Conservation (phyloP, 2,888 invertebrate genomes). For the Tubiluchus corallicola region DNA sequence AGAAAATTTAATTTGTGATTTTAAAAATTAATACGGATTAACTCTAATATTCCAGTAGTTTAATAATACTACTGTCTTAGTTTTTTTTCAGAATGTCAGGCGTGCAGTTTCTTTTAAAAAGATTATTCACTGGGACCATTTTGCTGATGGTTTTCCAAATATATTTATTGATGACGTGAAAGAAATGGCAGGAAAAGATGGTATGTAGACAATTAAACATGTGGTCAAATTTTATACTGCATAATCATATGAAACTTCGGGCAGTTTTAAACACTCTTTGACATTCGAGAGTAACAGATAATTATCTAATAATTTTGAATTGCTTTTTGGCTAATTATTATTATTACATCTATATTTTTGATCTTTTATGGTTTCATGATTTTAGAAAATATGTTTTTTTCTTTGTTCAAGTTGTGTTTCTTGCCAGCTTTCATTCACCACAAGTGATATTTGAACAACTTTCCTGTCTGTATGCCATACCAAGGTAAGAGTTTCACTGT, state of each 20-base stretch:
- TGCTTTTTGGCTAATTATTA: not conserved
- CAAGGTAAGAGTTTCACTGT: constrained; percentile 23
- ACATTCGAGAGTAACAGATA: not conserved
- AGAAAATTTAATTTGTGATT: too few species aligned
- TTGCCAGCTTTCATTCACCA: constrained; percentile 29
- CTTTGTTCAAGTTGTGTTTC: constrained; percentile 26
- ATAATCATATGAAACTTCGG: too few species aligned
- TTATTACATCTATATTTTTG: too few species aligned
- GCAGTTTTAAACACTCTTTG: not conserved
- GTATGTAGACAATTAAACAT: too few species aligned
- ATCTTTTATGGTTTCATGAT: constrained; percentile 5
- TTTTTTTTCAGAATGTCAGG: not conserved
- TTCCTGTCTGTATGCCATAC: constrained; percentile 28
- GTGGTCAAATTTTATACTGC: too few species aligned
- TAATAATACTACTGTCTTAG: too few species aligned
- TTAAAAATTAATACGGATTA: too few species aligned
- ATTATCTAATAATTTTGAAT: not conserved
- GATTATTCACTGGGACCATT: constrained; percentile 25
- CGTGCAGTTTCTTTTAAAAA: constrained; percentile 11
- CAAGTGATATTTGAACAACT: constrained; percentile 30
- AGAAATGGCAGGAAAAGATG: constrained; percentile 29
- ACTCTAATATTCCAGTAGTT: too few species aligned
- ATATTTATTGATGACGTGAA: constrained; percentile 29
- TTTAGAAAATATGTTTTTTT: not conserved
- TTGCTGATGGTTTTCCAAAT: constrained; percentile 30